Evolutionary conservation across 2,797 vertebrate species (phyloP), one percentile per base, ranked within the genome.

Genomic region (Aplochiton taeniatus): DNA sequence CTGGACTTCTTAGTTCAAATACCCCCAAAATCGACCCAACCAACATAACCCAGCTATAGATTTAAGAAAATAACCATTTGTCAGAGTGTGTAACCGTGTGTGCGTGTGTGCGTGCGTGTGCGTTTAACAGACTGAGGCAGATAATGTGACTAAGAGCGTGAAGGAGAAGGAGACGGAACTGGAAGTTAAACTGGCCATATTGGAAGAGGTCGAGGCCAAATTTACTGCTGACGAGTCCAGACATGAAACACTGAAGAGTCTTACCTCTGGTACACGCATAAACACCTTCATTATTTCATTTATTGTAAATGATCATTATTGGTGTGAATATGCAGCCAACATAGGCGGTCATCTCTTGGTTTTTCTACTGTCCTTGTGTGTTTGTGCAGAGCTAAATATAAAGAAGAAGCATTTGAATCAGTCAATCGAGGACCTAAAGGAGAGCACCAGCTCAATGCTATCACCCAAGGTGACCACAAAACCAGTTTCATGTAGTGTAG

Each of bases 91-190:
- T n/a, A n/a, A n/a, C n/a, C n/a, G 31, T 31, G 31, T 31, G 31
- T 31, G 31, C 6, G 31, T 31, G 31, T 31, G 31, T 31, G 31
- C 6, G 31, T 31, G 31, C 31, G 31, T 31, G n/a, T n/a, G n/a
- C n/a, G 31, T 31, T 31, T 6, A 31, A 31, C 31, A 62, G 60
- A 16, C 10, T n/a, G 48, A 43, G 8, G 60, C 47, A 4, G 60
- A 62, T 20, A 41, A 48, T 10, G 60, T 62, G 60, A 13, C 5
- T 14, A 14, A 42, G 48, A 62, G 20, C n/a, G 9, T n/a, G 11
- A 47, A 41, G 41, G 79, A 87, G 67, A 85, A 79, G 76, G 82
- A 80, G 71, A 73, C 17, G 58, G 66, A 85, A 60, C 46, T 83
- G 49, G 73, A 79, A 47, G 79, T 76, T 51, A 61, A 75, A 14